Evolutionary conservation across 2,888 invertebrate species (phyloP), one percentile per base, ranked within the genome.

Genomic region (Fabriciana adippe): DNA sequence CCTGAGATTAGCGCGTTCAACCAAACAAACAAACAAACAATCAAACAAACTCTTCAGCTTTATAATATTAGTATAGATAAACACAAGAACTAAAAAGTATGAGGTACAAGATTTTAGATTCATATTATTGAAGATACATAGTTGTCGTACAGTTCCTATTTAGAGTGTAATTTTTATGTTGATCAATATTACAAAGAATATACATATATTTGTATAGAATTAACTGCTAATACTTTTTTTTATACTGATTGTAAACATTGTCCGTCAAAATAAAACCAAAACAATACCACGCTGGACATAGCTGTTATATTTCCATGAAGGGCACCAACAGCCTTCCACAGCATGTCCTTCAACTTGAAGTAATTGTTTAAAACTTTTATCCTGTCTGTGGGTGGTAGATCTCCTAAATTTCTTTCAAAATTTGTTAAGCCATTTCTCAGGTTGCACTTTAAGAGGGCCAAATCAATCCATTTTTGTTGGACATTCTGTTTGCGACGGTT

Each of bases 291-390:
- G 47, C 16, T 45, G 1, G 74, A 64, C 48, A 74, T 64, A 59
- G 82, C 77, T 0, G 78, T 71, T 69, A 88, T 77, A 74, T 79
- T 82, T 35, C 89, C 90, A 63, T 89, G 89, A 50, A 88, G 54
- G 0, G 88, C 87, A 0, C 88, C 89, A 1, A 89, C 79, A 2
- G 85, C 81, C 65, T 82, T 85, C 90, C 90, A 90, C 68, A 90
- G 68, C 31, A 79, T 74, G 70, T 86, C 85, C 69, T 89, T 90
- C 41, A 90, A 71, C 68, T 73, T 80, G 6, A 78, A 72, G 69
- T 83, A 89, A 71, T 87, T 82, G 15, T 74, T 72, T 64, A 84
- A 73, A 45, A 86, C 74, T 31, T 60, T 75, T n/a, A 69, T 70
- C 45, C 79, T 81, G 6, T 85, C 80, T 47, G 73, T 71, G 2